phyloP scores from a whole-genome alignment of 2,888 invertebrate species.

The Stenurella melanura region DNA sequence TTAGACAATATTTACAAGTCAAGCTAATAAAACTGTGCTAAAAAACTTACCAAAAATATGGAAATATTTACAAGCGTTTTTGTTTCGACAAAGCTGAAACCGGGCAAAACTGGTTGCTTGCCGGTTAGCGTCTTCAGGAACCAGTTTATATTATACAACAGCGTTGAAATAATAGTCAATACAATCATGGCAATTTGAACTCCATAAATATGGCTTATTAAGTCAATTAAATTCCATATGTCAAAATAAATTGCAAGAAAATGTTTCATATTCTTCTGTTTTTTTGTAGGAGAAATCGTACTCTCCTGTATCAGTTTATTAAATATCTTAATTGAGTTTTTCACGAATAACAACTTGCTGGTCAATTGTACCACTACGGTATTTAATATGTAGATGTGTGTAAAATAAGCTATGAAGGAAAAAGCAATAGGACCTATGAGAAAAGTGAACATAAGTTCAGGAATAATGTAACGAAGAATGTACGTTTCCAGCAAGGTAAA shows the following conservation, averaged over 20 bases:
- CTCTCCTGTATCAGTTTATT: slow-evolving; percentile 4
- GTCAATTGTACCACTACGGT: neutral
- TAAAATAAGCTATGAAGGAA: neutral
- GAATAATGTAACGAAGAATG: neutral
- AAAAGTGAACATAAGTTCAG: neutral
- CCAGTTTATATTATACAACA: slow-evolving; percentile 25
- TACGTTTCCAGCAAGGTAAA: neutral
- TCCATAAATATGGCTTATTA: slow-evolving; percentile 20
- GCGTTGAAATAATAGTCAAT: neutral
- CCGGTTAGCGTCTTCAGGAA: slow-evolving; percentile 6
- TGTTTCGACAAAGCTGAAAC: neutral
- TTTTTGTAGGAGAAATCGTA: neutral
- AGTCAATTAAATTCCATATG: slow-evolving; percentile 13
- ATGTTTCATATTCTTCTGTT: neutral
- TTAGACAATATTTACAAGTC: too few species aligned
- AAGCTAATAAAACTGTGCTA: too few species aligned
- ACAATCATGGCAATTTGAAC: slow-evolving; percentile 7
- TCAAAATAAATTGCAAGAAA: slow-evolving; percentile 21
- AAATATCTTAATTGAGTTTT: neutral
- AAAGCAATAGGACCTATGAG: neutral
- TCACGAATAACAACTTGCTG: neutral
- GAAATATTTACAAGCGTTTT: neutral
- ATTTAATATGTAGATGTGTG: slow-evolving; percentile 9
- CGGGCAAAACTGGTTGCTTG: neutral
- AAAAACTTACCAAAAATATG: slow-evolving; percentile 14